Percentiles rank a stretch among this genome's conserved stretches.
phyloP scores from a whole-genome alignment of 2,888 invertebrate genomes.

The Pegoplata infirma region DNA sequence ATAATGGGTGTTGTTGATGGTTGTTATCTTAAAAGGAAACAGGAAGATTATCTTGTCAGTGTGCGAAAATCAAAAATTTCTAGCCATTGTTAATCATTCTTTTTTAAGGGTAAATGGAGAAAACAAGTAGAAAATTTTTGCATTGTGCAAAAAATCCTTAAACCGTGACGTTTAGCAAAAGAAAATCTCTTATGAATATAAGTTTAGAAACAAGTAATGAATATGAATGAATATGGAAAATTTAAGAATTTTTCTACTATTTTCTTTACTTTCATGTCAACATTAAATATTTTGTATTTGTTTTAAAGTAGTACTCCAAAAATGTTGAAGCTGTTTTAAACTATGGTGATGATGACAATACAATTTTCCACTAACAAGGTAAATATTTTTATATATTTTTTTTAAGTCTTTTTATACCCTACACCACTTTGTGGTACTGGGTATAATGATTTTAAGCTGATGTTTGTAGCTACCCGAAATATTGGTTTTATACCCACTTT shows the following conservation, averaged over 20 bases:
- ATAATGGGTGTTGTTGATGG: conserved; percentile 12
- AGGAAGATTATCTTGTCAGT: conserved; percentile 62
- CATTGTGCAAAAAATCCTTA: conserved; percentile 33
- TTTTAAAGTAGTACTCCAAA: neutral
- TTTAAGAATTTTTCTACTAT: neutral
- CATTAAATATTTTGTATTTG: conserved; percentile 2
- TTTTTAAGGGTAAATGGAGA: conserved; percentile 23
- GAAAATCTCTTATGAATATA: conserved; percentile 40
- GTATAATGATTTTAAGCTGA: no score
- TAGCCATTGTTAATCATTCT: conserved; percentile 54
- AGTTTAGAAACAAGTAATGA: conserved; percentile 42
- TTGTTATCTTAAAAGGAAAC: conserved; percentile 49
- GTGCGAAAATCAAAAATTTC: conserved; percentile 55
- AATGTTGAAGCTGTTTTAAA: no score
- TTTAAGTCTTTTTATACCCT: no score
- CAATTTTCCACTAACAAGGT: conserved; percentile 46
- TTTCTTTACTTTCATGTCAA: neutral
- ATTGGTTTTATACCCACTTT: no score
- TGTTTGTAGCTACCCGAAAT: no score
- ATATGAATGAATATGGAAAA: conserved; percentile 41
- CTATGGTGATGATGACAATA: conserved; percentile 3
- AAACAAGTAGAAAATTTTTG: conserved; percentile 12
- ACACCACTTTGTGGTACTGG: no score
- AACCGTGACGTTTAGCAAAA: conserved; percentile 39
- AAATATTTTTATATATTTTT: conserved; percentile 32